A percentile compares a stretch with the other conserved stretches of the same genome.
Conservation (phyloP, 2,113 vertebrate species). For the Erythrocebus patas region DNA sequence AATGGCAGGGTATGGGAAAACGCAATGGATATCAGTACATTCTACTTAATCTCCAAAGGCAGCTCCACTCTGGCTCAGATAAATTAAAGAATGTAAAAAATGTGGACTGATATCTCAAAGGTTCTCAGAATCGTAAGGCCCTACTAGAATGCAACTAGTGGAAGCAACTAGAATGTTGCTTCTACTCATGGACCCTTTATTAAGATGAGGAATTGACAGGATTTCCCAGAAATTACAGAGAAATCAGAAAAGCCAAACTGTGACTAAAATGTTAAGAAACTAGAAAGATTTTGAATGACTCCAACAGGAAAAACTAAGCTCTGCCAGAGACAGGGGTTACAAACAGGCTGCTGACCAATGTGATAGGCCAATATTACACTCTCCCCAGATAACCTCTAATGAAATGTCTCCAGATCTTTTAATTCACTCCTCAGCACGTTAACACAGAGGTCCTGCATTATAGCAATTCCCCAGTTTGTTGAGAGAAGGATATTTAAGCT, state of each 20-base stretch:
- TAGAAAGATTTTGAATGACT: constrained; percentile 46
- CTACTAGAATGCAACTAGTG: not conserved
- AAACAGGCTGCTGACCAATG: not conserved
- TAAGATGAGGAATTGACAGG: not conserved
- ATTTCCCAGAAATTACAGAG: constrained; percentile 42
- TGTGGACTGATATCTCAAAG: not conserved
- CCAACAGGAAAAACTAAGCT: not conserved
- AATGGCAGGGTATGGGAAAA: not conserved
- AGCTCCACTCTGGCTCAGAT: not conserved
- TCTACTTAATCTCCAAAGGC: not conserved
- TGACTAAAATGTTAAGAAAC: constrained; percentile 45
- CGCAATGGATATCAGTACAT: not conserved
- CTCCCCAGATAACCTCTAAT: constrained; percentile 16
- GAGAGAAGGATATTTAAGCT: not conserved
- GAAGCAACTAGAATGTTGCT: not conserved
- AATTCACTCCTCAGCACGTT: not conserved
- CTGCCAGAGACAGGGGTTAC: not conserved
- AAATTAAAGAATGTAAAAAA: not conserved
- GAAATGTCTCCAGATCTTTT: not conserved
- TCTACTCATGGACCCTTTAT: not conserved
- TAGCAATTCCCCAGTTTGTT: not conserved
- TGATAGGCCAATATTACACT: not conserved
- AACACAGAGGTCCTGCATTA: not conserved
- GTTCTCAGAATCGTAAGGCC: not conserved
- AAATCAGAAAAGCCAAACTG: constrained; percentile 29